These are phyloP conservation scores for Mastomys coucha DNA, from an alignment of 2,113 vertebrate species.

Conservation along the genomic window DNA sequence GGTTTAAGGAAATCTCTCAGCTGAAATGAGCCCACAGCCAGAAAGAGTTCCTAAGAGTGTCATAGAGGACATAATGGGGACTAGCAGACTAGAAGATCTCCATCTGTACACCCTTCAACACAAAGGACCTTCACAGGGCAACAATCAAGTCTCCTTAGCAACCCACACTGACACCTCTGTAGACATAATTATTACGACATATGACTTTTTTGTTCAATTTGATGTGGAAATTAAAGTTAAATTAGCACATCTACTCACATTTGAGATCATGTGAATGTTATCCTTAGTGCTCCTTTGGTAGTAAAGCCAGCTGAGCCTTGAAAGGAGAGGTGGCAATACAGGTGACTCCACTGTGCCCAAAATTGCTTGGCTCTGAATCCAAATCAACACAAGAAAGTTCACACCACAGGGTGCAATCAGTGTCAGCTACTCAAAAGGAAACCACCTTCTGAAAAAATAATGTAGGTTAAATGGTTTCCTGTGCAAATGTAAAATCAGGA, in stretches of 20 bases:
- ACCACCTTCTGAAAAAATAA: constrained; percentile 7
- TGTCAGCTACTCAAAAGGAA: constrained; percentile 39
- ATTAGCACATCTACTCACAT: constrained; percentile 68
- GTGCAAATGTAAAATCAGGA: constrained; percentile 57
- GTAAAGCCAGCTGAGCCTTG: constrained; percentile 18
- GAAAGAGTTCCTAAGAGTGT: constrained; percentile 18
- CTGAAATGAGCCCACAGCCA: not conserved
- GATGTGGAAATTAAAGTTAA: constrained; percentile 80
- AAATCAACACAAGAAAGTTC: not conserved
- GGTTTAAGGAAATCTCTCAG: constrained; percentile 7
- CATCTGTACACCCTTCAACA: constrained; percentile 13
- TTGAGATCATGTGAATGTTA: not conserved
- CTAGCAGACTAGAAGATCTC: constrained; percentile 46
- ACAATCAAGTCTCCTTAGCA: constrained; percentile 63
- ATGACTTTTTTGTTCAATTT: constrained; percentile 81
- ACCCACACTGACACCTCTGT: constrained; percentile 64
- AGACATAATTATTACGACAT: constrained; percentile 75
- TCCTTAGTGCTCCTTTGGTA: not conserved
- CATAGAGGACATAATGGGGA: constrained; percentile 35
- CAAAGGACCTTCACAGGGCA: constrained; percentile 23
- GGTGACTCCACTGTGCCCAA: not conserved
- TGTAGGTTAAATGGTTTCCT: not conserved
- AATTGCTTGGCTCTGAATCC: not conserved
- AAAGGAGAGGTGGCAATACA: not conserved
- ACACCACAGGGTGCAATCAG: not conserved